Evolutionary conservation across 2,797 vertebrate species (phyloP).

Genomic region (Telmatherina bonti): DNA sequence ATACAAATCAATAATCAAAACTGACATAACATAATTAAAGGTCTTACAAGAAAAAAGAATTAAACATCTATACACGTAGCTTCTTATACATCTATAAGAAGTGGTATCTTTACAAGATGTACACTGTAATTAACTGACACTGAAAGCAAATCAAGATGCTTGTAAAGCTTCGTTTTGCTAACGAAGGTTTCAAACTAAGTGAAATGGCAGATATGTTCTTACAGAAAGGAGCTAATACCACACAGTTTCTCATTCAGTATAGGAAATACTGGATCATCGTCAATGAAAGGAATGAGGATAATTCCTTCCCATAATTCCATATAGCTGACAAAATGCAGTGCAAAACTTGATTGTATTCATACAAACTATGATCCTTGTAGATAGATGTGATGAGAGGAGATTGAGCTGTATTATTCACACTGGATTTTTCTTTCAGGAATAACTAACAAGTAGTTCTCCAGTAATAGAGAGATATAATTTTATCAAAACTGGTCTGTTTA

Average conservation of each 20-base stretch:
- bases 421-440: neutral
- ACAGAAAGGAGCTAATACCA: neutral
- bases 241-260: neutral
- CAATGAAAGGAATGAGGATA: neutral
- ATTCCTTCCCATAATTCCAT: neutral
- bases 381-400: too few species aligned
- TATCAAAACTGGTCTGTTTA: neutral
- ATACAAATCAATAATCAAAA: neutral
- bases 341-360: too few species aligned
- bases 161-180: neutral
- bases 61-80: too few species aligned
- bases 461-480: neutral
- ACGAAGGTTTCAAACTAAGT: neutral
- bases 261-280: neutral
- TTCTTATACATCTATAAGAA: slow-evolving; percentile 8
- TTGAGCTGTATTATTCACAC: neutral
- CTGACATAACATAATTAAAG: too few species aligned
- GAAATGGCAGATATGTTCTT: neutral
- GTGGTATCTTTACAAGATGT: slow-evolving; percentile 5
- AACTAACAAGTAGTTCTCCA: neutral
- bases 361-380: too few species aligned
- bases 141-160: slow-evolving; percentile 40
- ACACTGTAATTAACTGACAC: slow-evolving; percentile 27
- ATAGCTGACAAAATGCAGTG: too few species aligned
- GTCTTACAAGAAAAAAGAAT: neutral